Base-by-base conservation (phyloP, 2,888 invertebrate species). In the Nemotelus nigrinus region DNA sequence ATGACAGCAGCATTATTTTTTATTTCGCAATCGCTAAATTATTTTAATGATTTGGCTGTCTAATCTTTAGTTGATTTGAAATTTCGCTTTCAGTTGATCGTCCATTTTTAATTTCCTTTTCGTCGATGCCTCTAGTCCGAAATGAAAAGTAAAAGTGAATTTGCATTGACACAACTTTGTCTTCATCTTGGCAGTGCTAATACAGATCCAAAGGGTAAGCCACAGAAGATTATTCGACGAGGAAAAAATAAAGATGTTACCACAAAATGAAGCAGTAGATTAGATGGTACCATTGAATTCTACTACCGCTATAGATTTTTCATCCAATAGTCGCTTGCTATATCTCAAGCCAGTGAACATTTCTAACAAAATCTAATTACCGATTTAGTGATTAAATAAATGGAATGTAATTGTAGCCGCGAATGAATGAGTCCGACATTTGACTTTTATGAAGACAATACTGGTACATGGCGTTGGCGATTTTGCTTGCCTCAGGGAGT, bases 81-180 rank as follows among this genome's bases (percentile, higher is more conserved):
- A 60, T 60, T 60, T 60, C 39, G 25, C 60, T 60, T 60, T 60
- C 60, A 3, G 25, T 25, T 25, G 25, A 60, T n/a, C 5, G 25
- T 3, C 6, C 25, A 60, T 25, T 60, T 60, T 60, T 8, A 8
- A 8, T 8, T 8, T 5, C 8, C 50, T 7, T 50, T 50, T 50
- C 50, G 50, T 50, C 8, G 50, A 8, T 50, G 6, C 6, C 8
- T 1, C 6, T 7, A 1, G 8, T 5, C 5, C 50, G 8, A 50
- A 8, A 8, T 50, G 25, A 58, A 60, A 60, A 60, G 60, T 60
- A 60, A 60, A 60, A 60, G 60, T 60, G 25, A 60, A 25, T 60
- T 60, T 60, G 60, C 60, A 60, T 60, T 25, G 8, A n/a, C 6
- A 2, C 60, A 1, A 8, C 50, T 50, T 50, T 50, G 50, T 50